Conservation (phyloP, 2,888 invertebrate genomes). For the Thumatha senex region DNA sequence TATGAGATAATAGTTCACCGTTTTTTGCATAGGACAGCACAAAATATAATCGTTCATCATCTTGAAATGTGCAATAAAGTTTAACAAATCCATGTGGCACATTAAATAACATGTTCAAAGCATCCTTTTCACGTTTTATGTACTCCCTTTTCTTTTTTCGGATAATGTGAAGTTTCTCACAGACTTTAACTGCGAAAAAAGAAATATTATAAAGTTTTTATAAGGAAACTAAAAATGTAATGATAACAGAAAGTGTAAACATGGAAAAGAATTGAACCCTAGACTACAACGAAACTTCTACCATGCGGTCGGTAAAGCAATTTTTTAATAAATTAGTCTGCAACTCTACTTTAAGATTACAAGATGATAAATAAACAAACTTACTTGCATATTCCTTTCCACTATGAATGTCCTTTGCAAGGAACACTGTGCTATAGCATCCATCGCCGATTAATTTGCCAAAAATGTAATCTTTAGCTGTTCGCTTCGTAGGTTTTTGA, state of each 20-base stretch:
- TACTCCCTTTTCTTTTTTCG: constrained; percentile 96
- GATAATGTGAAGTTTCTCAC: constrained; percentile 96
- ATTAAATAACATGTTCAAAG: constrained; percentile 92
- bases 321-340: too few species aligned
- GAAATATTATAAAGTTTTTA: background rate
- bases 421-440: constrained; percentile 97
- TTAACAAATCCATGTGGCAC: constrained; percentile 95
- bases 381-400: constrained; percentile 97
- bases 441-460: constrained; percentile 98
- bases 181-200: constrained; percentile 94
- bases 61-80: constrained; percentile 98
- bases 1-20: constrained; percentile 96
- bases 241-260: too few species aligned
- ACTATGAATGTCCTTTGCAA: constrained; percentile 95
- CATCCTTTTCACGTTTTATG: constrained; percentile 97
- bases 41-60: constrained; percentile 95
- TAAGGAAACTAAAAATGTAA: background rate
- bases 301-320: too few species aligned
- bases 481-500: constrained; percentile 84
- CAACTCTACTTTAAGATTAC: too few species aligned
- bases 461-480: constrained; percentile 96
- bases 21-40: constrained; percentile 97
- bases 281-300: too few species aligned
- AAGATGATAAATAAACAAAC: constrained; percentile 60
- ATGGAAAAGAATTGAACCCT: too few species aligned